Conservation (phyloP, 2,888 invertebrate species). For the Lumbricus terrestris region DNA sequence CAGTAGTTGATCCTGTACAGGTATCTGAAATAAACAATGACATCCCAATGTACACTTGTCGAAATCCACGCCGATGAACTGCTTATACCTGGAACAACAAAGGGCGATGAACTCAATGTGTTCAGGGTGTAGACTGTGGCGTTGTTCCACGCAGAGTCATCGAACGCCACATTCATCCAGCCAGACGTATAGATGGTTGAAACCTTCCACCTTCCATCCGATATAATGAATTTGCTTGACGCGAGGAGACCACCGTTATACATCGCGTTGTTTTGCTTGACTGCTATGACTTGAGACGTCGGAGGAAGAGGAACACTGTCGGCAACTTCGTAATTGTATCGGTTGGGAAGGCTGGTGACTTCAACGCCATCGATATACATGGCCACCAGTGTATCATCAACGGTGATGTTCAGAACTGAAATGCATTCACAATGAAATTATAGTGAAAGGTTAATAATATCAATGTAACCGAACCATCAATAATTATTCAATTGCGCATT, state of each 20-base stretch:
- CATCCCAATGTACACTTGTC: no score
- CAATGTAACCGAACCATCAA: no score
- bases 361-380: conserved; percentile 4
- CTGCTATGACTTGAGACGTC: neutral
- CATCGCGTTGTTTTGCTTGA: neutral
- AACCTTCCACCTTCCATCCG: neutral
- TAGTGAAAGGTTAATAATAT: no score
- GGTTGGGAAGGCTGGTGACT: neutral
- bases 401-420: neutral
- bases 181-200: neutral
- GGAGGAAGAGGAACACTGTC: neutral
- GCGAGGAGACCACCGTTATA: neutral
- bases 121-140: no score
- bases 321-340: neutral
- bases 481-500: no score
- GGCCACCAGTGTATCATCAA: neutral
- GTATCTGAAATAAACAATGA: no score
- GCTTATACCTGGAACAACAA: no score
- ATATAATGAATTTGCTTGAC: neutral
- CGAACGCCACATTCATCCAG: neutral
- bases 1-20: no score
- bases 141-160: neutral
- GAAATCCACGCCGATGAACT: no score
- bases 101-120: no score
- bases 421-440: neutral